Evolutionary conservation across 2,797 vertebrate species (phyloP).

Genomic region (Caiman crocodilus): DNA sequence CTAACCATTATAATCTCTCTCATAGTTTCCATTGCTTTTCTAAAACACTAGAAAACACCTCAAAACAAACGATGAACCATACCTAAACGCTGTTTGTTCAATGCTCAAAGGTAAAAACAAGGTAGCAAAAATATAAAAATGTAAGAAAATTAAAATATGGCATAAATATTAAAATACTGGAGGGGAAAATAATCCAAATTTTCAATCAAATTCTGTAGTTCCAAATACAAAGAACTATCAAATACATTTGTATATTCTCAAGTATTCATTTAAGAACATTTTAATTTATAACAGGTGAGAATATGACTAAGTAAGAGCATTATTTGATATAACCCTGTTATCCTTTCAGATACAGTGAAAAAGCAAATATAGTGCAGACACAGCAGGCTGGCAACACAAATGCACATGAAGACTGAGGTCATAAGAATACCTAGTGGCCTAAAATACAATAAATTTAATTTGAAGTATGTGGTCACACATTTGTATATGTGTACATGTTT

Average conservation of each 20-base stretch:
- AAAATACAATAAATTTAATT: not conserved
- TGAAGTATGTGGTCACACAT: not conserved
- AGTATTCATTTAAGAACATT: not conserved
- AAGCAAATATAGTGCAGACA: not conserved
- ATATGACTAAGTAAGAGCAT: not conserved
- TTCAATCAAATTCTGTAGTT: not conserved
- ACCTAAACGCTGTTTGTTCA: not conserved
- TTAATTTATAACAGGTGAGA: not conserved
- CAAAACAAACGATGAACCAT: not conserved
- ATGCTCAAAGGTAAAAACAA: not conserved
- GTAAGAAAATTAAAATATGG: not conserved
- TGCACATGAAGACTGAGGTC: fast-evolving
- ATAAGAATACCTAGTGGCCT: not conserved
- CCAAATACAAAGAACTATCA: not conserved
- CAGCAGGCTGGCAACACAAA: not conserved
- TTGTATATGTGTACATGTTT: not conserved
- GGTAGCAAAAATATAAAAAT: not conserved
- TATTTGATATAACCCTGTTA: not conserved
- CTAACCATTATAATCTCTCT: not conserved
- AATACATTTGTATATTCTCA: not conserved
- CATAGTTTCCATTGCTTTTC: not conserved
- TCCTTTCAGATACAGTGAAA: not conserved
- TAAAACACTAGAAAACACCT: not conserved
- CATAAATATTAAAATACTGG: not conserved
- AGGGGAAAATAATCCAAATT: not conserved